phyloP scores from a whole-genome alignment of 2,113 vertebrate species.

The Steatornis caripensis region DNA sequence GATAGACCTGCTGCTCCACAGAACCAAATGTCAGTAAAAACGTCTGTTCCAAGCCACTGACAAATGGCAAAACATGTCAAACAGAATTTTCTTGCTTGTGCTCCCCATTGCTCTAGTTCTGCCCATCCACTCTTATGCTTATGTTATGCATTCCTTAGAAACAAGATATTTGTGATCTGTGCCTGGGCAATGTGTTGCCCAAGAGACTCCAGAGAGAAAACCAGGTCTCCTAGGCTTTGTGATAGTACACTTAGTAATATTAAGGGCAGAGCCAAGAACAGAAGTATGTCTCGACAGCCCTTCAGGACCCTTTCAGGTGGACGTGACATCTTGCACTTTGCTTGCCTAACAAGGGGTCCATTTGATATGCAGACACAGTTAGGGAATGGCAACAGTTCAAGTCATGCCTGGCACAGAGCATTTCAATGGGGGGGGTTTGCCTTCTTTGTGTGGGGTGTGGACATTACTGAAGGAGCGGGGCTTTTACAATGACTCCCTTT shows the following conservation, averaged over 20 bases:
- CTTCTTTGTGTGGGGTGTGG: background rate
- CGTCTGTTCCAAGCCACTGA: background rate
- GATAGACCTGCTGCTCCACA: background rate
- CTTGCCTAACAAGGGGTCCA: background rate
- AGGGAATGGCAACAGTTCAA: background rate
- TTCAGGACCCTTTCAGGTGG: background rate
- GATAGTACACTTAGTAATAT: background rate
- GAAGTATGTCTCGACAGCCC: background rate
- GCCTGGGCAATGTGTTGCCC: background rate
- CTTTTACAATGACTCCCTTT: background rate
- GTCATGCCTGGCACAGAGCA: background rate
- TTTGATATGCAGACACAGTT: background rate
- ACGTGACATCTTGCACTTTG: background rate
- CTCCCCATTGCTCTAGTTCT: background rate
- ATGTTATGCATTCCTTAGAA: rapidly evolving
- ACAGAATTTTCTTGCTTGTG: rapidly evolving
- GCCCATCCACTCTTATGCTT: background rate
- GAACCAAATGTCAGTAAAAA: background rate
- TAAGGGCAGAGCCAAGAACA: background rate
- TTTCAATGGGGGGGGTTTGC: background rate
- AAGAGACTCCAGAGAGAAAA: background rate
- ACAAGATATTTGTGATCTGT: background rate
- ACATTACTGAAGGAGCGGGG: background rate
- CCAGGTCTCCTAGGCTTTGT: background rate
- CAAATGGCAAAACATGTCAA: background rate